Evolutionary conservation across 2,888 invertebrate species (phyloP), one percentile per base, ranked within the genome.

Genomic region (Conus canariensis): DNA sequence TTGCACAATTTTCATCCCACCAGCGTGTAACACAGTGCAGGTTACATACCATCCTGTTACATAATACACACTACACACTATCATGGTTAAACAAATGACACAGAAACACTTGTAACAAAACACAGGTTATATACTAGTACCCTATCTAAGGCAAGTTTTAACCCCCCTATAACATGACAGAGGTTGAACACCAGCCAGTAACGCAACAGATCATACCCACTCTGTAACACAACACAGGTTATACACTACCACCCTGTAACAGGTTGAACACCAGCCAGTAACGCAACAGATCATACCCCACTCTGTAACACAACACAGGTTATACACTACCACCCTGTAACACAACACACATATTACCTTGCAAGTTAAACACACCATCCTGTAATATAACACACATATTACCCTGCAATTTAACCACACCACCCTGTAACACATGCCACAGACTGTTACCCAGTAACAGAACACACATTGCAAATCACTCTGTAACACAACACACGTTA

Each of bases 281-380:
- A 25, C 77, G 30, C 30, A 77, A 45, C 45, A 45, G 45, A 45
- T 45, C 45, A 45, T 45, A 45, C 45, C 2, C 77, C 8, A 25
- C 77, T 16, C 77, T 25, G 8, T 25, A 9, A 77, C 77, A 77
- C 14, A n/a, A 96, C 99, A 99, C 90, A 99, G 97, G 97, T 99
- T 99, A 97, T 99, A 99, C 0, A 98, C 99, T 0, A 99, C 99
- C 45, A 99, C 97, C 88, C 96, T 96, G 92, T 30, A 92, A 91
- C 80, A 90, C 58, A 58, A 8, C 82, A 82, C 45, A 77, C 77
- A 30, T 30, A 30, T 30, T 30, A 30, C 30, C 30, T 30, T 30
- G 30, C 30, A 45, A 45, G 45, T 45, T 45, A 45, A 4, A 45
- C 45, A 45, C 45, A 45, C 30, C 30, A 30, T 2, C 30, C 30